Evolutionary conservation across 2,113 vertebrate species (phyloP).

Genomic region (Pyxicephalus adspersus): DNA sequence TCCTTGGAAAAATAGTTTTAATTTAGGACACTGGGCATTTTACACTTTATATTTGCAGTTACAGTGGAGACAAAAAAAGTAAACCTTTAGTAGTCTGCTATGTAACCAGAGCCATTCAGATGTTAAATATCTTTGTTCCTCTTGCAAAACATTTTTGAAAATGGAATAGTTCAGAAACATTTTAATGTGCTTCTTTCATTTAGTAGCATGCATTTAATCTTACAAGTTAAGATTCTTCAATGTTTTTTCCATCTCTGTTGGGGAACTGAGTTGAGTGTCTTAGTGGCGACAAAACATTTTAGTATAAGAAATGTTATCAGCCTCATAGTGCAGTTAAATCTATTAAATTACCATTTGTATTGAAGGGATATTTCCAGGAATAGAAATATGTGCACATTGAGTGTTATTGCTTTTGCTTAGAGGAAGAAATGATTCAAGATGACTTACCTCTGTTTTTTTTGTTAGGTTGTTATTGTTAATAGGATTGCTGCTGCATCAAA

Average conservation of each 20-base stretch:
- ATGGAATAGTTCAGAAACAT: slow-evolving; percentile 13
- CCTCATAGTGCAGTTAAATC: not conserved
- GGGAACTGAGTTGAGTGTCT: not conserved
- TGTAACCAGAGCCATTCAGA: not conserved
- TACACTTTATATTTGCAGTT: not conserved
- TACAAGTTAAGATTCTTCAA: not conserved
- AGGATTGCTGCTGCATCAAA: too few relatives aligned
- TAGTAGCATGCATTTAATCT: slow-evolving; percentile 2
- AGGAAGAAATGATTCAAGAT: not conserved
- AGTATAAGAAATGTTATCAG: slow-evolving; percentile 39
- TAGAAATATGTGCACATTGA: not conserved
- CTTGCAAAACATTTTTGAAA: not conserved
- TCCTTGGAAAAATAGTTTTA: too few relatives aligned
- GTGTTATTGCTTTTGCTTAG: slow-evolving; percentile 12
- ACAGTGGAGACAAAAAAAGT: not conserved
- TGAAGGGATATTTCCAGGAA: not conserved
- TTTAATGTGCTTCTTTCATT: slow-evolving; percentile 39
- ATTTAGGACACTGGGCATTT: not conserved
- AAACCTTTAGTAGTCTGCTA: not conserved
- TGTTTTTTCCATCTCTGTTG: not conserved
- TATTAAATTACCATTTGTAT: slow-evolving; percentile 46
- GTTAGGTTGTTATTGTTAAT: too few relatives aligned
- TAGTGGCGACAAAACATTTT: slow-evolving; percentile 9
- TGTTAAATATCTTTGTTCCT: not conserved
- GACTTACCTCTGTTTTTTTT: not conserved